Conservation (phyloP, 2,888 invertebrate genomes). For the Dione vanillae region DNA sequence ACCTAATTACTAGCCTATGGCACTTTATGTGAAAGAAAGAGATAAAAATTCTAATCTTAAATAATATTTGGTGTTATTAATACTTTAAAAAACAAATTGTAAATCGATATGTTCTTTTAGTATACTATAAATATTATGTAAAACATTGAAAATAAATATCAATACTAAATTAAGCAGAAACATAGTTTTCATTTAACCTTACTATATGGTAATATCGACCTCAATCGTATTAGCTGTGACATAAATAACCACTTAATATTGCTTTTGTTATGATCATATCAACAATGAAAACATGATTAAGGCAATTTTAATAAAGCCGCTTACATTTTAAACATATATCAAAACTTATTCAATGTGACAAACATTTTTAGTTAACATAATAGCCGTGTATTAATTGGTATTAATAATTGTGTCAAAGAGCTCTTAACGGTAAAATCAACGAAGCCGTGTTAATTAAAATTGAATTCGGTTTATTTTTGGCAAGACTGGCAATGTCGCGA, state of each 20-base stretch:
- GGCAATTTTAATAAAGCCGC: neutral
- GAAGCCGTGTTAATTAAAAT: constrained; percentile 11
- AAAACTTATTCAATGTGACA: too few relatives aligned
- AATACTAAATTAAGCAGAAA: neutral
- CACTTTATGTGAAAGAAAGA: neutral
- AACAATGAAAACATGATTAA: neutral
- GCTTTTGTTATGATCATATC: constrained; percentile 4
- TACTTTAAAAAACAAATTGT: neutral
- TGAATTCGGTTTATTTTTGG: constrained; percentile 21
- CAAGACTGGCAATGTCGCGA: constrained; percentile 39
- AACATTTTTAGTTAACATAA: neutral
- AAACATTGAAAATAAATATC: neutral
- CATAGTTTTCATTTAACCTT: constrained; percentile 37
- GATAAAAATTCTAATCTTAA: neutral
- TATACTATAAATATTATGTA: neutral
- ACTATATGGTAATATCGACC: constrained; percentile 47
- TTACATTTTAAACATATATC: neutral
- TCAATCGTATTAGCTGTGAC: constrained; percentile 43
- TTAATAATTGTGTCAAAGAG: neutral
- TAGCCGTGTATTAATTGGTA: neutral
- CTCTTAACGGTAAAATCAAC: neutral
- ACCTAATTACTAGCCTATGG: neutral
- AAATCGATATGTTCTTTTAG: neutral
- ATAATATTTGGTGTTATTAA: constrained; percentile 2
- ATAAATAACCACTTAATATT: constrained; percentile 35